Conservation (phyloP, 2,888 invertebrate species). For the Cantharis rustica region DNA sequence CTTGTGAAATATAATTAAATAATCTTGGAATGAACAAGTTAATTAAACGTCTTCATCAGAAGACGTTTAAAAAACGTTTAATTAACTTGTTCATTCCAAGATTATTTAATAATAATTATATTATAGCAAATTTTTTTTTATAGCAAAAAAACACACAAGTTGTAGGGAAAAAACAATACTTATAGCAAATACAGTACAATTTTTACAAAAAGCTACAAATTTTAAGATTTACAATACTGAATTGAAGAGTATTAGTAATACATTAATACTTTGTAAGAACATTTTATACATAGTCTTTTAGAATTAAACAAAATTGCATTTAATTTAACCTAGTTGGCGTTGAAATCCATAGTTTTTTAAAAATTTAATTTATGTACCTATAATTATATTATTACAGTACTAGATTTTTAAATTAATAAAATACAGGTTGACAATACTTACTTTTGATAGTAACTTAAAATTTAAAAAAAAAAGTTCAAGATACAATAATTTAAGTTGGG, state of each 20-base stretch:
- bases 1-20: too few relatives aligned
- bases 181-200: conserved; percentile 19
- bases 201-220: conserved; percentile 19
- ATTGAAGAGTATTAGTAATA: conserved; percentile 4
- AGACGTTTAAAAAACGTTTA: too few relatives aligned
- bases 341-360: background rate
- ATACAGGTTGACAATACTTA: background rate
- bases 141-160: too few relatives aligned
- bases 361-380: background rate
- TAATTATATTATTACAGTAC: background rate
- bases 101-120: too few relatives aligned
- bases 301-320: conserved; percentile 6
- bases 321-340: background rate
- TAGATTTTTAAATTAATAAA: background rate
- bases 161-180: conserved; percentile 27
- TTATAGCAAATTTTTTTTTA: too few relatives aligned
- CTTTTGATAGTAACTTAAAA: background rate
- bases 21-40: too few relatives aligned
- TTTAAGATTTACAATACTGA: conserved; percentile 13
- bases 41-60: too few relatives aligned
- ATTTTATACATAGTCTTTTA: conserved; percentile 1
- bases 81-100: too few relatives aligned
- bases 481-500: background rate
- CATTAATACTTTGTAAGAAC: background rate
- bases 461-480: background rate